Percentiles rank a stretch among this genome's conserved stretches.
These are phyloP conservation scores for Marasmarcha lunaedactyla DNA, from an alignment of 2,888 invertebrate genomes.

Conservation along the genomic window DNA sequence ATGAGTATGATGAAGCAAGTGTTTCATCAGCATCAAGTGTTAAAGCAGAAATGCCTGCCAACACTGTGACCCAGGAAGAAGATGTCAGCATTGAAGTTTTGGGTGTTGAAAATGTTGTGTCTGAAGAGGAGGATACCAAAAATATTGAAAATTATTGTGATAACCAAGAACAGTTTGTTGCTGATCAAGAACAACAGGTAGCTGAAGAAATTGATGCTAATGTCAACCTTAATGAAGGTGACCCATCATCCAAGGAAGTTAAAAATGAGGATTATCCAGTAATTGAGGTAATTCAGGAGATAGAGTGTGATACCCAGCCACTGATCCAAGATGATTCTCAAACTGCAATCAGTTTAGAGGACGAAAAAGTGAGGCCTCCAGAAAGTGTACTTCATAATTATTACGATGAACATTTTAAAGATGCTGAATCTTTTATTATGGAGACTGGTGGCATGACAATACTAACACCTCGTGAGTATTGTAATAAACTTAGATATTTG, in stretches of 20 bases:
- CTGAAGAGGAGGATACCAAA: constrained; percentile 5
- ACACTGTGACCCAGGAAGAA: constrained; percentile 21
- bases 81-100: constrained; percentile 24
- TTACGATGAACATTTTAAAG: constrained; percentile 77
- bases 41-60: constrained; percentile 47
- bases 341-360: constrained; percentile 20
- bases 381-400: constrained; percentile 43
- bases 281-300: constrained; percentile 29
- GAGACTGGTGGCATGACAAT: constrained; percentile 71
- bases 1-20: constrained; percentile 58
- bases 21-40: constrained; percentile 45
- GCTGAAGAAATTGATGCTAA: neutral
- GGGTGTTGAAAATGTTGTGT: constrained; percentile 18
- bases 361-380: constrained; percentile 31
- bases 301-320: constrained; percentile 24
- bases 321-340: constrained; percentile 21
- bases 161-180: constrained; percentile 7
- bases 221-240: neutral
- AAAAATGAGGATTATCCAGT: constrained; percentile 26
- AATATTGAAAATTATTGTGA: neutral
- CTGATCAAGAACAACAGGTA: constrained; percentile 34
- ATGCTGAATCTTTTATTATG: constrained; percentile 83
- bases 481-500: neutral
- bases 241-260: constrained; percentile 12
- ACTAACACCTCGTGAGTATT: constrained; percentile 46